Conservation (phyloP, 2,888 invertebrate species). For the Nudaria mundana region DNA sequence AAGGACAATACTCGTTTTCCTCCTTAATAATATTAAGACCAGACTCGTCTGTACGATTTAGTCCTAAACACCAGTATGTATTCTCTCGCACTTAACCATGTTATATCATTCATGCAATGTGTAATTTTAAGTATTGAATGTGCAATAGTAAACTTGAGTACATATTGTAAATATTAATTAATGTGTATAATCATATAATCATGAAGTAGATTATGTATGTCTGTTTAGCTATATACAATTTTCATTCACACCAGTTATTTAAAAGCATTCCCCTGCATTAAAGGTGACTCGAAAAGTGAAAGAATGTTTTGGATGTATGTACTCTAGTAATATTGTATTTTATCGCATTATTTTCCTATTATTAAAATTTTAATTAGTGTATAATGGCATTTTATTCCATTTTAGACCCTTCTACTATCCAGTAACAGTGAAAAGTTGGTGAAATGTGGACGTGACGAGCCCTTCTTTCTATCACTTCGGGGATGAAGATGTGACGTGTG, state of each 20-base stretch:
- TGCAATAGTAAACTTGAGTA: slow-evolving; percentile 65
- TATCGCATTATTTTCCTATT: slow-evolving; percentile 77
- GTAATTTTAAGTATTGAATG: slow-evolving; percentile 75
- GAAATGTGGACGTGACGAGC: background rate
- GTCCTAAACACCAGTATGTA: too few relatives aligned
- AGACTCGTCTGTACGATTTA: too few relatives aligned
- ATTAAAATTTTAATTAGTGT: slow-evolving; percentile 66
- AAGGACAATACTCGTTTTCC: too few relatives aligned
- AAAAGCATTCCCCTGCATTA: slow-evolving; percentile 69
- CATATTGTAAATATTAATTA: slow-evolving; percentile 62
- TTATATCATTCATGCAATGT: slow-evolving; percentile 62
- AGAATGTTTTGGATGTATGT: slow-evolving; percentile 48
- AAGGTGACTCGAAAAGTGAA: slow-evolving; percentile 49
- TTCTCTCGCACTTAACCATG: too few relatives aligned
- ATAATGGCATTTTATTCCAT: slow-evolving; percentile 28
- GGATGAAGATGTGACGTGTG: too few relatives aligned
- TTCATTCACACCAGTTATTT: slow-evolving; percentile 63
- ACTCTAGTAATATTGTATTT: slow-evolving; percentile 73
- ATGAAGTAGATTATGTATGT: slow-evolving; percentile 41
- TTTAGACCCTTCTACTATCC: too few relatives aligned
- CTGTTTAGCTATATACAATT: slow-evolving; percentile 42
- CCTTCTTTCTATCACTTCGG: too few relatives aligned
- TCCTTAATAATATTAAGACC: too few relatives aligned
- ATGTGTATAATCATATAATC: slow-evolving; percentile 42
- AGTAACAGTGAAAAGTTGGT: background rate